Evolutionary conservation across 1,140 invertebrate genomes (phyloP).

Genomic region (Thalassaphorura encarpata): DNA sequence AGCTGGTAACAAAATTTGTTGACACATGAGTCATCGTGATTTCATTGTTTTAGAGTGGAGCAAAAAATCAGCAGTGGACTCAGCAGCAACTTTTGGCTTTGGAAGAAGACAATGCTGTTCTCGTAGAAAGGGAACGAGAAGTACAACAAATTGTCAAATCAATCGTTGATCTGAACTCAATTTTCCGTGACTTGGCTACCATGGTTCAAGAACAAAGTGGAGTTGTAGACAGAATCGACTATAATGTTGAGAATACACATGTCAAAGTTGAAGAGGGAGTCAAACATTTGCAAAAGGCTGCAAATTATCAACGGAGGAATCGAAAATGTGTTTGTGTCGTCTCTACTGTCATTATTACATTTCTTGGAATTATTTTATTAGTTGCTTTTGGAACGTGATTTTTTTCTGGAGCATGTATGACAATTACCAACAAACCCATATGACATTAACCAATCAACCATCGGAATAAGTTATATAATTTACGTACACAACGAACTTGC

Average conservation of each 20-base stretch:
- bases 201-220: constrained; percentile 73
- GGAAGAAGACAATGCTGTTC: constrained; percentile 66
- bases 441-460: too few relatives aligned
- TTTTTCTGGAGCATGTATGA: background rate
- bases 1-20: background rate
- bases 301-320: constrained; percentile 75
- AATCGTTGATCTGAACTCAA: constrained; percentile 83
- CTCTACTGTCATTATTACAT: constrained; percentile 25
- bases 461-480: too few relatives aligned
- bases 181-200: constrained; percentile 67
- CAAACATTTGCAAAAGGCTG: constrained; percentile 69
- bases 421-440: too few relatives aligned
- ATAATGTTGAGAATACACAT: constrained; percentile 79
- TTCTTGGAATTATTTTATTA: constrained; percentile 28
- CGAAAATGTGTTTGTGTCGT: constrained; percentile 50
- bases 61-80: constrained; percentile 44
- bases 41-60: constrained; percentile 33
- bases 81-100: constrained; percentile 66
- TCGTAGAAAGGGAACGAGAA: constrained; percentile 74
- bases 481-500: too few relatives aligned
- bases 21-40: background rate
- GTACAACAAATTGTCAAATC: constrained; percentile 83
- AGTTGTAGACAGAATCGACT: constrained; percentile 92
- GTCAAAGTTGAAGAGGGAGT: constrained; percentile 74
- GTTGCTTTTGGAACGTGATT: constrained; percentile 24